Base-by-base conservation (phyloP, 1,140 invertebrate genomes). In the Apis florea region DNA sequence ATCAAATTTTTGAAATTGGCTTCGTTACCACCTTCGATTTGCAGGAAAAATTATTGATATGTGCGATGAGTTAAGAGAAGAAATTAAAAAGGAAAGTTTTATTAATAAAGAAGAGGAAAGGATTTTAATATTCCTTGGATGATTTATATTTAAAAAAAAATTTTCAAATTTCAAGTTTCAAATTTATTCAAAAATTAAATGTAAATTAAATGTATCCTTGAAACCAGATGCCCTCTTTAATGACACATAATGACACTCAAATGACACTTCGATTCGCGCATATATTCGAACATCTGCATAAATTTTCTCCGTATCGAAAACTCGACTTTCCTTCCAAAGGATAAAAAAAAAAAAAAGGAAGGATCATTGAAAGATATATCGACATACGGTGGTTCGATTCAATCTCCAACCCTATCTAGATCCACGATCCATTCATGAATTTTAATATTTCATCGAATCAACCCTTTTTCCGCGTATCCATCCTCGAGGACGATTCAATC, bases 391-490 rank as follows among this genome's bases (percentile, higher is more conserved):
- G 66, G 21, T 82, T 31, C 21, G 53, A 31, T 74, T 64, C 47
- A 13, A 4, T 51, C 10, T 19, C 19, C 4, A 58, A 24, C 15
- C 51, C 68, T 31, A 66, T 77, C 53, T 21, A 54, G 40, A 64
- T n/a, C 31, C 26, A 26, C 58, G 59, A 78, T 72, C n/a, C n/a
- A 74, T 87, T 89, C 88, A 90, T 91, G 91, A 90, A 92, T 93
- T 92, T 92, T 92, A 92, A 92, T 92, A 88, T 91, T 89, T 82
- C 59, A 83, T 79, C 84, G 88, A 88, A 89, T 83, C 73, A 79
- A 78, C 77, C 85, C 89, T 78, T 89, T 89, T 59, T 47, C 49
- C 58, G n/a, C 69, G 75, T 71, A 79, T 84, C 1, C 75, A 72
- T 73, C 68, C 79, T 87, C 79, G 82, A 58, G 24, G 2, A 68